Conservation (phyloP, 2,888 invertebrate genomes). For the Ametastegia equiseti region DNA sequence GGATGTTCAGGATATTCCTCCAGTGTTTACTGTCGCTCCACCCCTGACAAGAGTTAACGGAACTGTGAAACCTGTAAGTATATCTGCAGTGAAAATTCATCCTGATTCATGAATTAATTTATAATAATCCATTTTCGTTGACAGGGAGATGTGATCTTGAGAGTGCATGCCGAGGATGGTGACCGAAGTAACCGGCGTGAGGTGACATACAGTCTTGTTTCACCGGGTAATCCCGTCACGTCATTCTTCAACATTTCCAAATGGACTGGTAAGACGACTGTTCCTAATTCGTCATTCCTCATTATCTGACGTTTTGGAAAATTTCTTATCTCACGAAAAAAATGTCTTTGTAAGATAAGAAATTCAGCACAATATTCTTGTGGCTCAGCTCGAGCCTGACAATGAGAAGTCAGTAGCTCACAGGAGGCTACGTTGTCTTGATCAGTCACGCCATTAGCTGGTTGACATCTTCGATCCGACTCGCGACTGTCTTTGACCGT, state of each 20-base stretch:
- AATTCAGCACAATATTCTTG: no score
- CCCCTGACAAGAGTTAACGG: conserved; percentile 87
- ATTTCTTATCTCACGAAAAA: no score
- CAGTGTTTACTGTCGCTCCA: conserved; percentile 91
- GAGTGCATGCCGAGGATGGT: conserved; percentile 91
- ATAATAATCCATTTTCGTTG: conserved; percentile 8
- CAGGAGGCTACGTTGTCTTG: no score
- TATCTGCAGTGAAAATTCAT: neutral
- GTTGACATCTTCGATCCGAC: no score
- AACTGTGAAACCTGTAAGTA: conserved; percentile 69
- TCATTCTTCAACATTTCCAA: conserved; percentile 92
- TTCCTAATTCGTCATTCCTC: neutral
- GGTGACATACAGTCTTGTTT: conserved; percentile 90
- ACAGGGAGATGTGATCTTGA: conserved; percentile 78
- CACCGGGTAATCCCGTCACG: conserved; percentile 90
- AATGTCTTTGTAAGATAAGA: no score
- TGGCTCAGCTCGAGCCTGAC: no score
- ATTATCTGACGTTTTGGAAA: neutral
- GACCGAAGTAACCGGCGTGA: conserved; percentile 91
- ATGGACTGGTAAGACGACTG: conserved; percentile 84
- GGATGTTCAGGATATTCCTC: conserved; percentile 96
- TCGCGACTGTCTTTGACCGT: no score
- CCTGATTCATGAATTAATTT: conserved; percentile 11
- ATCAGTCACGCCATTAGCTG: no score
- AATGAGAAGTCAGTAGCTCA: no score